Conservation (phyloP, 2,797 vertebrate genomes). For the Ctenochaetus hawaiiensis region DNA sequence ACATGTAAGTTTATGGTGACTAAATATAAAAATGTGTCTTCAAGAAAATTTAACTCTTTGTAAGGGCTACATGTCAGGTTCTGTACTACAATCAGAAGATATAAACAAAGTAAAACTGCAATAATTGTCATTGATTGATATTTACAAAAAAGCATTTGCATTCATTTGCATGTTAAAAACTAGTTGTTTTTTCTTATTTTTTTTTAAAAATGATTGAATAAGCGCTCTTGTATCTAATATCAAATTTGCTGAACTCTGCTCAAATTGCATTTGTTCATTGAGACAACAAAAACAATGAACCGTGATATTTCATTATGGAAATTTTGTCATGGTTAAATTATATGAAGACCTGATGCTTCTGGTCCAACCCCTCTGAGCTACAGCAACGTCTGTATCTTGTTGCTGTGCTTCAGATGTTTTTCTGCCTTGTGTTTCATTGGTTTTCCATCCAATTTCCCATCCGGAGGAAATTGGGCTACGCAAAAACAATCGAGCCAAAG, state of each 20-base stretch:
- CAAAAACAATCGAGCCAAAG: conserved; percentile 54
- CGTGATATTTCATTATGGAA: neutral
- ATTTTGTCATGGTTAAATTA: neutral
- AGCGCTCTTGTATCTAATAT: neutral
- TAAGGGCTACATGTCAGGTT: neutral
- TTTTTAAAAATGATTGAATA: neutral
- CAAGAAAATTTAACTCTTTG: neutral
- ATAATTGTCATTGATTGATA: neutral
- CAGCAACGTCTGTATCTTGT: conserved; percentile 23
- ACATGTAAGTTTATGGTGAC: neutral
- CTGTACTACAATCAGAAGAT: neutral
- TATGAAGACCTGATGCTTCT: neutral
- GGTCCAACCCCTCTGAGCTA: neutral
- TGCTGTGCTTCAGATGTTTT: conserved; percentile 51
- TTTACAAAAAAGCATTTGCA: conserved; percentile 1
- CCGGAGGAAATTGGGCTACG: conserved; percentile 58
- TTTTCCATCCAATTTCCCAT: conserved; percentile 71
- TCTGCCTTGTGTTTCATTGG: conserved; percentile 56
- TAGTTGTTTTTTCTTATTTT: neutral
- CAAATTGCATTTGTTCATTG: conserved; percentile 13
- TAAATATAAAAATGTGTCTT: neutral
- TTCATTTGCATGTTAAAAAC: neutral
- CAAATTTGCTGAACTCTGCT: neutral
- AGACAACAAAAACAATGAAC: neutral
- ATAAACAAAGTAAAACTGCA: neutral